phyloP scores from a whole-genome alignment of 2,113 vertebrate genomes.

The Rhadina sibilatrix region DNA sequence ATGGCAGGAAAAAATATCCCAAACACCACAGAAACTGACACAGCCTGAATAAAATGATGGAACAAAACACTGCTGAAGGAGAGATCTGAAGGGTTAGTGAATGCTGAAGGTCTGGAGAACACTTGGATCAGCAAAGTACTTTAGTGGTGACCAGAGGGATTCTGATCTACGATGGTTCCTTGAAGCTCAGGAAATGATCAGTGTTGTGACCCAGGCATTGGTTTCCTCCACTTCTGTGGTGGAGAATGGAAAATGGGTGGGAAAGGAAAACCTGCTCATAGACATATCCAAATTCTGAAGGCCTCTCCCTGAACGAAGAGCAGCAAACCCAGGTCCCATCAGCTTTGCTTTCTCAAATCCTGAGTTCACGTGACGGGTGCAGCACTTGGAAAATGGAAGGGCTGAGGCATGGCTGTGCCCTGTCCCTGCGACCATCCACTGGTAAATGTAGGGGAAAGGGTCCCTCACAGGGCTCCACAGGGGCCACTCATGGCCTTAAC shows the following conservation, averaged over 20 bases:
- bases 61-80: neutral
- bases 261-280: neutral
- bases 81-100: neutral
- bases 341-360: neutral
- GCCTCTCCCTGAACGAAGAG: neutral
- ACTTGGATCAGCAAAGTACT: neutral
- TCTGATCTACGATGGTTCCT: neutral
- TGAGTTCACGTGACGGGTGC: fast-evolving
- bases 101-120: neutral
- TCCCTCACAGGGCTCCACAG: neutral
- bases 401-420: neutral
- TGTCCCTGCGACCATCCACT: neutral
- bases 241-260: neutral
- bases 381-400: neutral
- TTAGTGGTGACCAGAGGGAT: neutral
- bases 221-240: neutral
- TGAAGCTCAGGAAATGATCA: neutral
- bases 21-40: neutral
- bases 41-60: neutral
- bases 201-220: neutral
- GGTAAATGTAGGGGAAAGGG: neutral
- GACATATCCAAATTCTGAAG: neutral
- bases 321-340: neutral
- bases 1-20: neutral
- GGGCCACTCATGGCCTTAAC: neutral